These are phyloP conservation scores for Ophiodon elongatus DNA, from an alignment of 2,113 vertebrate genomes.

Conservation along the genomic window DNA sequence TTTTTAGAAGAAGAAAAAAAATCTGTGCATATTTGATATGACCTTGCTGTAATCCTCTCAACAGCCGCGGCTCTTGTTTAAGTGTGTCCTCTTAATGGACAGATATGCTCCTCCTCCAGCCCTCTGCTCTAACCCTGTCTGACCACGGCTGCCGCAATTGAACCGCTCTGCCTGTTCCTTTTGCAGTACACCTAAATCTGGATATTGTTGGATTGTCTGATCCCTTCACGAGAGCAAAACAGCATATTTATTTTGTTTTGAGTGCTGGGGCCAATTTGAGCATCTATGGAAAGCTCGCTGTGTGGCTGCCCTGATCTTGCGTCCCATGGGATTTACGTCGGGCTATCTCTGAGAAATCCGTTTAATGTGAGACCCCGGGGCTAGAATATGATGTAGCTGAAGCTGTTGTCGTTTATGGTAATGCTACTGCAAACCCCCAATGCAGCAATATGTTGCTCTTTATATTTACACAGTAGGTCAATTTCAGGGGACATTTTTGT, in stretches of 20 bases:
- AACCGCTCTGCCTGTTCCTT: constrained; percentile 36
- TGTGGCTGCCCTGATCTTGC: constrained; percentile 44
- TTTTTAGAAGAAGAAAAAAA: constrained; percentile 18
- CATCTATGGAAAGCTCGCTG: constrained; percentile 47
- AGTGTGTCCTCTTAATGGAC: constrained; percentile 36
- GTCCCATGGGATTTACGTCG: constrained; percentile 61
- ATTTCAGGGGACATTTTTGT: neutral
- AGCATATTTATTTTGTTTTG: constrained; percentile 73
- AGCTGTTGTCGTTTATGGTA: constrained; percentile 50
- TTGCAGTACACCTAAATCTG: constrained; percentile 59
- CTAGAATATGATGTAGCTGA: constrained; percentile 32
- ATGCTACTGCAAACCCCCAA: constrained; percentile 28
- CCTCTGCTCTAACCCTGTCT: constrained; percentile 3
- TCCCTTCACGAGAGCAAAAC: constrained; percentile 63
- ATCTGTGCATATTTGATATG: constrained; percentile 45
- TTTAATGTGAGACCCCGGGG: constrained; percentile 66
- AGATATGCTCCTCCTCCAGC: constrained; percentile 38
- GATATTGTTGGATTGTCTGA: constrained; percentile 60
- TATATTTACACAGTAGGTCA: constrained; percentile 26
- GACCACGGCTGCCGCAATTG: constrained; percentile 33
- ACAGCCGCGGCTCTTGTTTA: constrained; percentile 43
- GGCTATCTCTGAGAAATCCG: constrained; percentile 63
- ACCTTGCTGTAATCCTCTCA: constrained; percentile 58
- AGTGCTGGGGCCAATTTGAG: constrained; percentile 66
- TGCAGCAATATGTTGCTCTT: constrained; percentile 20